Percentiles rank a stretch among this genome's conserved stretches.
Evolutionary conservation across 2,888 invertebrate genomes (phyloP).

Genomic region (Amphipyra tragopoginis): DNA sequence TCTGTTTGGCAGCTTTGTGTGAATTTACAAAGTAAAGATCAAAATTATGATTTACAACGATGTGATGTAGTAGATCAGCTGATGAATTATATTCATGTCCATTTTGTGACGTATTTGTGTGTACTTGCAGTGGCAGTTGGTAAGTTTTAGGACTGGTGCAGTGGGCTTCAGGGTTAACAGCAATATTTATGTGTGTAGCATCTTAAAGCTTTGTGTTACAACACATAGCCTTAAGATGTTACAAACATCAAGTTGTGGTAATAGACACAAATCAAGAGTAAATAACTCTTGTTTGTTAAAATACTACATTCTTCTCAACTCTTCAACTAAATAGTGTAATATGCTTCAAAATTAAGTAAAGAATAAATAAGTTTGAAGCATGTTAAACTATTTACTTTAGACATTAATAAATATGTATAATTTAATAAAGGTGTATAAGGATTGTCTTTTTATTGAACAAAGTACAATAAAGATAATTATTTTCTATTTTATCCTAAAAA

Average conservation of each 20-base stretch:
- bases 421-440: neutral
- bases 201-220: too few relatives aligned
- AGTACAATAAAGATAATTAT: neutral
- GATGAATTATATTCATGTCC: conserved; percentile 57
- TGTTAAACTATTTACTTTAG: neutral
- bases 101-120: conserved; percentile 63
- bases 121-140: conserved; percentile 62
- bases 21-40: conserved; percentile 44
- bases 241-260: too few relatives aligned
- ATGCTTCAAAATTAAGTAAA: too few relatives aligned
- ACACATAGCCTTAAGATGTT: too few relatives aligned
- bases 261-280: too few relatives aligned
- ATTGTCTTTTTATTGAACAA: neutral
- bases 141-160: conserved; percentile 56
- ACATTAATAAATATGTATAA: neutral
- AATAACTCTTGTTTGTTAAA: too few relatives aligned
- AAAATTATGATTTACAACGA: conserved; percentile 57
- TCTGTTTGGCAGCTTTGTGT: conserved; percentile 56
- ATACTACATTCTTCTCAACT: too few relatives aligned
- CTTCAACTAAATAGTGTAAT: too few relatives aligned
- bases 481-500: neutral
- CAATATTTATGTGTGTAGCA: too few relatives aligned
- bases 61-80: conserved; percentile 77
- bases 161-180: conserved; percentile 31
- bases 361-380: neutral